Evolutionary conservation across 1,140 invertebrate genomes (phyloP).

Genomic region (Drosophila sechellia): DNA sequence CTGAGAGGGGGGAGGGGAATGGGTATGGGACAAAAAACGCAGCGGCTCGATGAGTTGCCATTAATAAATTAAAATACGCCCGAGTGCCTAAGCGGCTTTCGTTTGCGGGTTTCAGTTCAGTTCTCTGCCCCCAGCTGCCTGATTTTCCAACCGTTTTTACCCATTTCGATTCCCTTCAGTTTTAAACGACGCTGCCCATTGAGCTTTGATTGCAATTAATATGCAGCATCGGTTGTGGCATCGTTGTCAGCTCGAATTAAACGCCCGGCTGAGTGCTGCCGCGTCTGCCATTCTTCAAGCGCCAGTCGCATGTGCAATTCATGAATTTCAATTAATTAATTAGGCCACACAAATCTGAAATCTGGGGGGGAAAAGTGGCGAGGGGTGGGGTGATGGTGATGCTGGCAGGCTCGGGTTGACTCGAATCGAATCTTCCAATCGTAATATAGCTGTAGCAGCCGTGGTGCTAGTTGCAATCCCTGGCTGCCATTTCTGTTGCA

Average conservation of each 20-base stretch:
- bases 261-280: conserved; percentile 33
- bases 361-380: conserved; percentile 27
- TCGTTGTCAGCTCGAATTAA: conserved; percentile 53
- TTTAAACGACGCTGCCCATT: conserved; percentile 70
- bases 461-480: conserved; percentile 11
- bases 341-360: conserved; percentile 79
- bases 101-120: conserved; percentile 40
- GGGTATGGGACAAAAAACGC: conserved; percentile 13
- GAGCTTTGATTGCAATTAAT: conserved; percentile 80
- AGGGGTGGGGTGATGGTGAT: background rate
- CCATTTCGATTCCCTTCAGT: conserved; percentile 45
- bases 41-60: conserved; percentile 70
- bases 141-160: conserved; percentile 11
- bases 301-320: conserved; percentile 78
- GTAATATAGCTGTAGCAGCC: conserved; percentile 38
- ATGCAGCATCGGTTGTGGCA: conserved; percentile 57
- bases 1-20: no score
- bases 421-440: conserved; percentile 68
- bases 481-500: conserved; percentile 31
- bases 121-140: background rate
- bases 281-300: conserved; percentile 57
- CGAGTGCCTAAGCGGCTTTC: conserved; percentile 69
- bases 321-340: conserved; percentile 83
- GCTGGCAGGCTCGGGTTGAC: background rate
- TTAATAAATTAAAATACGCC: conserved; percentile 81